phyloP scores from a whole-genome alignment of 2,888 invertebrate genomes.

The Ennomos quercinarius region DNA sequence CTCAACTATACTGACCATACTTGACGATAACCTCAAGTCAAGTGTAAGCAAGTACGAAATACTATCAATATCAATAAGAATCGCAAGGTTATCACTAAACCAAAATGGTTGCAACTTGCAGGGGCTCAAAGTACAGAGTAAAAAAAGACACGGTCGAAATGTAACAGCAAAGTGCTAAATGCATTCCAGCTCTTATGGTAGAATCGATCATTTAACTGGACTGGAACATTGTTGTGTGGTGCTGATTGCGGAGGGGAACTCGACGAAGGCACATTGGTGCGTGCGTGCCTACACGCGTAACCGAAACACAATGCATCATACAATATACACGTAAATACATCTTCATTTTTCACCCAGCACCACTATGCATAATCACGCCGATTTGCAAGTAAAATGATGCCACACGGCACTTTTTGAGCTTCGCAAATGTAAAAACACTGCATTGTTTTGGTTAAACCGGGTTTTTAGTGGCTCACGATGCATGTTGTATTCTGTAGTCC shows the following conservation, averaged over 20 bases:
- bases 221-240: constrained; percentile 55
- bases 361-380: constrained; percentile 76
- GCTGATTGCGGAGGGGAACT: constrained; percentile 57
- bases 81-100: constrained; percentile 15
- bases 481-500: constrained; percentile 49
- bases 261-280: constrained; percentile 55
- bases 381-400: constrained; percentile 81
- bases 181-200: constrained; percentile 50
- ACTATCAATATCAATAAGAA: constrained; percentile 21
- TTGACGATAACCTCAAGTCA: constrained; percentile 55
- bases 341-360: constrained; percentile 70
- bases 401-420: constrained; percentile 73
- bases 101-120: constrained; percentile 15
- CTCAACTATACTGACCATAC: constrained; percentile 63
- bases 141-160: constrained; percentile 32
- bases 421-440: constrained; percentile 70
- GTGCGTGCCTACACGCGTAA: constrained; percentile 71
- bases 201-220: constrained; percentile 59
- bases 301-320: constrained; percentile 70
- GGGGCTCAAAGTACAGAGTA: constrained; percentile 41
- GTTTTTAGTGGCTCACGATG: constrained; percentile 43
- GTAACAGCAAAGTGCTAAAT: constrained; percentile 53
- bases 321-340: constrained; percentile 78
- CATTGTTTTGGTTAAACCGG: constrained; percentile 63
- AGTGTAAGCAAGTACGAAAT: constrained; percentile 47